phyloP scores from a whole-genome alignment of 1,140 invertebrate genomes.

The Magallana ariakensis region DNA sequence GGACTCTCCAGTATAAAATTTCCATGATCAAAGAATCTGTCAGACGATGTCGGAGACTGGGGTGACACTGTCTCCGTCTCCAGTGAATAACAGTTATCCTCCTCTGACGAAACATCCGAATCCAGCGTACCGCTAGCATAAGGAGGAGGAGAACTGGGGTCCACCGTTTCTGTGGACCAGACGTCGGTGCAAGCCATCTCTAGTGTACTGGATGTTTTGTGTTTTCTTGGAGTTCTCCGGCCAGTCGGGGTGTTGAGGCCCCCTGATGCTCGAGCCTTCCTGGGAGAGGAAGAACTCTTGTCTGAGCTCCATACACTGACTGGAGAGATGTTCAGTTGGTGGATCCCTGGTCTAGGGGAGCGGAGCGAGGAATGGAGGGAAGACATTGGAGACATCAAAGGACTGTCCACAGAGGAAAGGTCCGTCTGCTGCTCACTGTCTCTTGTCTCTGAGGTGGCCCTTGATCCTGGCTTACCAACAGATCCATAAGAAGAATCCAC shows the following conservation, averaged over 20 bases:
- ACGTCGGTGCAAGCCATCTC: conserved; percentile 58
- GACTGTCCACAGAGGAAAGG: conserved; percentile 31
- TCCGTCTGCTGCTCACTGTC: conserved; percentile 55
- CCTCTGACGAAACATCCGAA: conserved; percentile 52
- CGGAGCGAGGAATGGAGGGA: conserved; percentile 26
- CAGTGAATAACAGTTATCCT: conserved; percentile 60
- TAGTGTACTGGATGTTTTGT: conserved; percentile 53
- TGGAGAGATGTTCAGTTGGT: conserved; percentile 60
- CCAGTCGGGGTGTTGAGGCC: conserved; percentile 48
- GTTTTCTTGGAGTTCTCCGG: conserved; percentile 50
- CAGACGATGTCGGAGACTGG: conserved; percentile 45
- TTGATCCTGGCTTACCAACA: conserved; percentile 42
- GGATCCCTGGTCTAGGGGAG: conserved; percentile 42
- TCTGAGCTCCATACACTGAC: conserved; percentile 70
- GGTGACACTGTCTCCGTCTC: conserved; percentile 65
- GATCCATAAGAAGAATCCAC: conserved; percentile 40
- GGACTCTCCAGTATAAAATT: conserved; percentile 41
- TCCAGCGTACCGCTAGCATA: background rate
- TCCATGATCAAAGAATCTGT: conserved; percentile 54
- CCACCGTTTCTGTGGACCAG: conserved; percentile 61
- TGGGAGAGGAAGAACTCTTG: conserved; percentile 55
- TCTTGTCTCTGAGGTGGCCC: conserved; percentile 53
- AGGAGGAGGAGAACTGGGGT: background rate
- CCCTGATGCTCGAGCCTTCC: conserved; percentile 48
- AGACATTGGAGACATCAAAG: conserved; percentile 44